Base-by-base conservation (phyloP, 2,113 vertebrate genomes). In the Oryzias curvinotus region DNA sequence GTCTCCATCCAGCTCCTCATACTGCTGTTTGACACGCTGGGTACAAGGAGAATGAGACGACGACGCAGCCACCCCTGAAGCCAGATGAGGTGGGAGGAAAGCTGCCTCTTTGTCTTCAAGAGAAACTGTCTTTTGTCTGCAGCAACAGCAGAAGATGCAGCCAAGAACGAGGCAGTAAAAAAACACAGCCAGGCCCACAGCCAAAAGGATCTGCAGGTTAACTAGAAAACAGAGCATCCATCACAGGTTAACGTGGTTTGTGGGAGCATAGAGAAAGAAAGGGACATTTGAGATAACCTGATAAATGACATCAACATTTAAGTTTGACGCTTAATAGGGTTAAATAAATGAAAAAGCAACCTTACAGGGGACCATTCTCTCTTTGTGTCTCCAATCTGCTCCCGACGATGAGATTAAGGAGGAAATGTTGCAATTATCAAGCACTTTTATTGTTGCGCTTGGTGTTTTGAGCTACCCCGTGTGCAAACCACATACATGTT, bases 111-210 rank as follows among this genome's bases (percentile, higher is more conserved):
- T 87, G 70, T 87, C 54, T 41, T 75, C 62, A 0, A 66, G 65
- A 8, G 84, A 69, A 18, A 26, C 52, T 1, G 7, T 65, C 65
- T 80, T 87, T 5, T 58, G 72, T 18, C 72, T 87, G 18, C 86
- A 75, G 82, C 89, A n/a, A n/a, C n/a, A 91, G 72, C 91, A 93
- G 52, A 91, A 44, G 28, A 91, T 59, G 7, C 93, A 95, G 23
- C 92, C 83, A 7, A 94, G 84, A 50, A 94, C 86, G 55, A 92
- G 69, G 45, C 85, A 89, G 88, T 92, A 93, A 81, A 89, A 93
- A 62, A 94, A 78, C 15, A 94, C 62, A 4, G 91, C 89, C 66
- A 93, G 84, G 19, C 89, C 92, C 5, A 85, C 63, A 0, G 90
- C 88, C 46, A 94, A 83, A 62, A 93, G 77, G 18, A 89, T 70